Base-by-base conservation (phyloP, 2,797 vertebrate genomes). In the Valencia hispanica region DNA sequence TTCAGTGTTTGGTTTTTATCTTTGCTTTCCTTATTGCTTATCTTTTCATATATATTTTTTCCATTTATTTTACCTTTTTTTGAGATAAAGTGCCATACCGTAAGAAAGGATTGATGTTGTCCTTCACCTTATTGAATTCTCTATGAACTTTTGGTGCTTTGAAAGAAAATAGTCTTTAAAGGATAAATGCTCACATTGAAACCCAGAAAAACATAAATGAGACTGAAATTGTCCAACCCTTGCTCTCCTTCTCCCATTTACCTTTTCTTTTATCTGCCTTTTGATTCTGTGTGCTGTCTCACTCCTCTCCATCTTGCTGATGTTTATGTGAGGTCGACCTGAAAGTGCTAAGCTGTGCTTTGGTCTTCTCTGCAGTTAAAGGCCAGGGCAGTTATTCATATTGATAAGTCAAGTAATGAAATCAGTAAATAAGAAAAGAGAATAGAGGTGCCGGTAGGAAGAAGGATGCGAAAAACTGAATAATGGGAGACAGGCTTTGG, bases 301-400 rank as follows among this genome's bases (percentile, higher is more conserved):
- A 2, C 55, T 81, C 70, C 48, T 77, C 34, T 69, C 59, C 72
- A 51, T 70, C 76, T 81, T 75, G 61, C 70, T 68, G 71, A 79
- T 51, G 73, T 88, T 87, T 82, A 84, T 87, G 73, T 1, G 14
- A 85, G 83, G 79, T 63, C 70, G 79, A n/a, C 68, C 79, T 76
- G 43, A 73, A 68, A 84, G 72, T 68, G 75, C 77, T 84, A 47
- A 85, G 77, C 75, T 84, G 59, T 83, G 78, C 80, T 84, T 74
- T 80, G 80, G 73, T 73, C 75, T 81, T 85, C 80, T 83, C 73
- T 74, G 41, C 9, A 53, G 66, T 50, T 73, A 86, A 81, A 87
- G 84, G 86, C 79, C 82, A 86, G 72, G 57, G 70, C 75, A 87
- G 80, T 90, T 88, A 87, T 88, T 92, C 84, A 89, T 86, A 85